Evolutionary conservation across 2,888 invertebrate species (phyloP).

Genomic region (Marronus borbonicus): DNA sequence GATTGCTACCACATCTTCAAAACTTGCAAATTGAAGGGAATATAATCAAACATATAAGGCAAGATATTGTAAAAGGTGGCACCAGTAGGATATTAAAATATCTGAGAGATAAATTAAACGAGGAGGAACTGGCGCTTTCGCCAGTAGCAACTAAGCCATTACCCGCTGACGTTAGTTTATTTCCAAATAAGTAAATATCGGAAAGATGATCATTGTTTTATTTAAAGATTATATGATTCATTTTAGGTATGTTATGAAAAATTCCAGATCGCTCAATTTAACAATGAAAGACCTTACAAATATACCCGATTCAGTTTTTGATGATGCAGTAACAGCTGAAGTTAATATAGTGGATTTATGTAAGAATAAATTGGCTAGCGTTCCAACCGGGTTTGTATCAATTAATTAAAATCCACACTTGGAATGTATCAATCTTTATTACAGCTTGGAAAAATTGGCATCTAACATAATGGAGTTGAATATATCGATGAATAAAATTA

Average conservation of each 20-base stretch:
- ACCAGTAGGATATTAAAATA: slow-evolving; percentile 86
- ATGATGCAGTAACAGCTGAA: slow-evolving; percentile 79
- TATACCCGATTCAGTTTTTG: slow-evolving; percentile 82
- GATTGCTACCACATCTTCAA: slow-evolving; percentile 83
- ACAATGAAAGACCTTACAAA: slow-evolving; percentile 76
- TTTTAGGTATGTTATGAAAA: slow-evolving; percentile 73
- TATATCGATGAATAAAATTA: slow-evolving; percentile 81
- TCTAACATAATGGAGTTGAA: slow-evolving; percentile 76
- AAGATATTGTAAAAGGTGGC: slow-evolving; percentile 90
- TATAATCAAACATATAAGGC: slow-evolving; percentile 84
- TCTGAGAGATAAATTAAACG: slow-evolving; percentile 76
- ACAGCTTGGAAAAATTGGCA: slow-evolving; percentile 49
- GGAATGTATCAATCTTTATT: slow-evolving; percentile 39
- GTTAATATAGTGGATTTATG: slow-evolving; percentile 86
- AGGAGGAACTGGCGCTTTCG: slow-evolving; percentile 52
- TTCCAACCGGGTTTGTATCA: slow-evolving; percentile 78
- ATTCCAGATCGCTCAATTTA: slow-evolving; percentile 75
- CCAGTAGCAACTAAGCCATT: slow-evolving; percentile 42
- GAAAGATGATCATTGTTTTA: not conserved
- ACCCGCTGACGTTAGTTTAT: slow-evolving; percentile 48
- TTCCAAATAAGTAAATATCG: slow-evolving; percentile 65
- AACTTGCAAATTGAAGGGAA: slow-evolving; percentile 90
- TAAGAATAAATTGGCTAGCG: slow-evolving; percentile 80
- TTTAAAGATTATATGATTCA: not conserved
- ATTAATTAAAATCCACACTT: not conserved